Evolutionary conservation across 2,797 vertebrate genomes (phyloP).

Genomic region (Glyptemys insculpta): DNA sequence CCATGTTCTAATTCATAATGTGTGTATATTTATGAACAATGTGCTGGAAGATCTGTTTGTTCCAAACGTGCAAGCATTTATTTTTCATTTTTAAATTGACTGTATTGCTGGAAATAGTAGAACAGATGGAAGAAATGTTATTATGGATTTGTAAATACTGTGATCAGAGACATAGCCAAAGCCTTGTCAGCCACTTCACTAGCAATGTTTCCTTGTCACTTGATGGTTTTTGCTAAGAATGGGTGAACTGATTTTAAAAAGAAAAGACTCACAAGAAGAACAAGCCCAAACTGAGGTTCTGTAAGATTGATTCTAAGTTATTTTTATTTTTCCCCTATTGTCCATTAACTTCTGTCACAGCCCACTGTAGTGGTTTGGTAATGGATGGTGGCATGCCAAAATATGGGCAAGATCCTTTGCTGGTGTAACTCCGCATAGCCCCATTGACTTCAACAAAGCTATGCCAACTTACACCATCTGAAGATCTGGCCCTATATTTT

Average conservation of each 20-base stretch:
- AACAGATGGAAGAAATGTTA: conserved; percentile 70
- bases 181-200: conserved; percentile 14
- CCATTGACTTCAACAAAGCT: not conserved
- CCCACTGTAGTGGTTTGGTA: not conserved
- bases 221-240: not conserved
- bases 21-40: conserved; percentile 63
- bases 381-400: not conserved
- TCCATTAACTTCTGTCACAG: not conserved
- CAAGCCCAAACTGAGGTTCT: not conserved
- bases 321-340: not conserved
- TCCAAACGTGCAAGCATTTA: conserved; percentile 48
- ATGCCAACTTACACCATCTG: not conserved
- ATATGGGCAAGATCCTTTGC: not conserved
- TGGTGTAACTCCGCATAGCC: not conserved
- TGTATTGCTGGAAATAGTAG: conserved; percentile 43
- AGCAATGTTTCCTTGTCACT: not conserved
- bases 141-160: conserved; percentile 65
- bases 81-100: conserved; percentile 62
- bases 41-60: conserved; percentile 25
- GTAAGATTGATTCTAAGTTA: not conserved
- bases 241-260: not conserved
- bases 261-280: not conserved
- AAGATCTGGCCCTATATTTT: not conserved
- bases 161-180: not conserved
- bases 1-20: not conserved